Conservation (phyloP, 1,140 invertebrate species). For the Sarcophaga bullata region DNA sequence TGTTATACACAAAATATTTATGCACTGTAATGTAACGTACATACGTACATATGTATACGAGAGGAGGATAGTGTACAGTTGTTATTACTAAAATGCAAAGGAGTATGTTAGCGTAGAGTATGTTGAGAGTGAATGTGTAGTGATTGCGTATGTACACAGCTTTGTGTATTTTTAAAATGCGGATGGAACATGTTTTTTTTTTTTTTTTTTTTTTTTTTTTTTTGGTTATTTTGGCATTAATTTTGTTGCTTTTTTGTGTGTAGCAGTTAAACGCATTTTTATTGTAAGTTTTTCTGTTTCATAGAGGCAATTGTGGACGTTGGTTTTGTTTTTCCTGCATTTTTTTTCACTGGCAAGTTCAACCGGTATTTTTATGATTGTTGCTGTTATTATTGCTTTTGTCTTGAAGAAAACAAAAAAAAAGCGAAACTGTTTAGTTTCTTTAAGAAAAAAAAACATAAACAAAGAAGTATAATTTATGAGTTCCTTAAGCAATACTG, state of each 20-base stretch:
- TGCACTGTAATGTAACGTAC: background rate
- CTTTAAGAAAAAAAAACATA: background rate
- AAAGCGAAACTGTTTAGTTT: background rate
- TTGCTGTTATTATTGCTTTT: background rate
- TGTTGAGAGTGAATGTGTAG: background rate
- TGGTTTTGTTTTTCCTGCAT: background rate
- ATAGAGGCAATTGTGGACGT: background rate
- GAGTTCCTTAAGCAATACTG: no score
- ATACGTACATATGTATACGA: no score
- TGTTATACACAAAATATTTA: constrained; percentile 5
- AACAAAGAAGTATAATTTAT: no score
- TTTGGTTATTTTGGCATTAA: background rate
- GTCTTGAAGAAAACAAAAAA: background rate
- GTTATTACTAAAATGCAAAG: no score
- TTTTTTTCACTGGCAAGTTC: background rate
- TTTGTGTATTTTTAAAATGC: background rate
- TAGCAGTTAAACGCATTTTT: constrained; percentile 18
- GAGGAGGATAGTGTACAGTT: no score
- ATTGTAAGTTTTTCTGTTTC: background rate
- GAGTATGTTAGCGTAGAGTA: background rate
- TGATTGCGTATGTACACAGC: no score
- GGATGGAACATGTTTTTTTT: background rate
- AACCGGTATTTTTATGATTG: constrained; percentile 9
- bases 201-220: background rate
- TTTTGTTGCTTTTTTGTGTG: background rate